Evolutionary conservation across 2,888 invertebrate genomes (phyloP).

Genomic region (Caenorhabditis panamensis): DNA sequence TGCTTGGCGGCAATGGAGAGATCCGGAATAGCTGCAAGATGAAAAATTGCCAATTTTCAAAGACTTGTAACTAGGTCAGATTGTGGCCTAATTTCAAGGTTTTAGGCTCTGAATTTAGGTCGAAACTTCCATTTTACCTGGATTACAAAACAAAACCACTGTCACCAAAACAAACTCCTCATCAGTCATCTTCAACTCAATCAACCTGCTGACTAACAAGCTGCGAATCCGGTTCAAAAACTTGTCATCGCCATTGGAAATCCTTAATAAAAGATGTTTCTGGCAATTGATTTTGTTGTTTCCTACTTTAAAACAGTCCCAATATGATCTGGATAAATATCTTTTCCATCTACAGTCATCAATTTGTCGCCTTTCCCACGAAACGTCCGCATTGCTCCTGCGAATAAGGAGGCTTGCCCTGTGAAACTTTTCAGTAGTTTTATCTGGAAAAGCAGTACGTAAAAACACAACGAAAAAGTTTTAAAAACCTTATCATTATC

Average conservation of each 20-base stretch:
- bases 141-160: slow-evolving; percentile 18
- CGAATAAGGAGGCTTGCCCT: slow-evolving; percentile 23
- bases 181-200: slow-evolving; percentile 18
- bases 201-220: slow-evolving; percentile 8
- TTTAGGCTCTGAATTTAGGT: too few relatives aligned
- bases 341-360: slow-evolving; percentile 36
- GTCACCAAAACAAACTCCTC: slow-evolving; percentile 20
- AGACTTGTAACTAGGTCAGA: too few relatives aligned
- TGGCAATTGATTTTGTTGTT: too few relatives aligned
- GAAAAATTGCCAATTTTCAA: too few relatives aligned
- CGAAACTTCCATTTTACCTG: slow-evolving; percentile 24
- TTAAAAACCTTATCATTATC: slow-evolving; percentile 13
- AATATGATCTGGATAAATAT: slow-evolving; percentile 43
- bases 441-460: not conserved
- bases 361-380: slow-evolving; percentile 14
- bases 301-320: not conserved
- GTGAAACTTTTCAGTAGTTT: slow-evolving; percentile 13
- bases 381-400: slow-evolving; percentile 34
- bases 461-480: not conserved
- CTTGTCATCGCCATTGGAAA: slow-evolving; percentile 8
- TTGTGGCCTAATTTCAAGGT: too few relatives aligned
- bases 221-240: slow-evolving; percentile 28
- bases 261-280: not conserved
- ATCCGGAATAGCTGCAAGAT: slow-evolving; percentile 8
- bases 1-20: not conserved